Percentiles rank a stretch among this genome's conserved stretches.
phyloP scores from a whole-genome alignment of 92 coral and sea anemone genomes.

The Umimayanthus chanpuru region DNA sequence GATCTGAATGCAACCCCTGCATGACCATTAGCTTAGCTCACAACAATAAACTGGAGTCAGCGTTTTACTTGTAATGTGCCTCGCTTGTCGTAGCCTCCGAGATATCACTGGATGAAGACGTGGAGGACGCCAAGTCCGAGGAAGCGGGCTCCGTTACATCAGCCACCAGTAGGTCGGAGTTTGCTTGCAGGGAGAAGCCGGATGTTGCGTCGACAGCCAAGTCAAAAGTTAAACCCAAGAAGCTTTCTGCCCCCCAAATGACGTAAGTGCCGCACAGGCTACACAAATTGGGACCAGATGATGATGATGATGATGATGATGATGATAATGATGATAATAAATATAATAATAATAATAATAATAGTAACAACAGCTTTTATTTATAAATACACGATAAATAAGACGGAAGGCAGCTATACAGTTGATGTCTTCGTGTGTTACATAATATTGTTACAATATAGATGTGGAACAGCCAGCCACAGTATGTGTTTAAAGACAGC shows the following conservation, averaged over 20 bases:
- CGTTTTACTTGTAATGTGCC: not conserved
- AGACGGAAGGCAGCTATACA: too few relatives aligned
- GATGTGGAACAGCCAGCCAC: too few relatives aligned
- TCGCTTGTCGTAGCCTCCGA: not conserved
- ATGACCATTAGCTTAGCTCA: not conserved
- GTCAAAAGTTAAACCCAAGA: slow-evolving; percentile 25
- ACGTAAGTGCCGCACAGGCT: slow-evolving; percentile 9
- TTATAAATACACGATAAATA: too few relatives aligned
- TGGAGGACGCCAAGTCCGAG: slow-evolving; percentile 34
- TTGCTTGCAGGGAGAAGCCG: not conserved
- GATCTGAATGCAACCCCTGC: not conserved
- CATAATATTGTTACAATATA: too few relatives aligned
- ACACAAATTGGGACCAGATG: not conserved
- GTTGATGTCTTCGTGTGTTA: too few relatives aligned
- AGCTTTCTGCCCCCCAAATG: slow-evolving; percentile 29
- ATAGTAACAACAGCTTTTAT: too few relatives aligned
- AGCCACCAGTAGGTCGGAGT: slow-evolving; percentile 13
- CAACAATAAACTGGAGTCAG: not conserved
- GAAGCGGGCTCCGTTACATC: slow-evolving; percentile 26
- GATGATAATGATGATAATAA: too few relatives aligned
- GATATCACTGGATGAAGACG: slow-evolving; percentile 26
- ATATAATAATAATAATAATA: too few relatives aligned
- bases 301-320: too few relatives aligned
- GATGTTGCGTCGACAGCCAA: not conserved
- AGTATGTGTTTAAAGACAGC: too few relatives aligned